Evolutionary conservation across 2,888 invertebrate species (phyloP), one percentile per base, ranked within the genome.

Genomic region (Andrena flavipes): DNA sequence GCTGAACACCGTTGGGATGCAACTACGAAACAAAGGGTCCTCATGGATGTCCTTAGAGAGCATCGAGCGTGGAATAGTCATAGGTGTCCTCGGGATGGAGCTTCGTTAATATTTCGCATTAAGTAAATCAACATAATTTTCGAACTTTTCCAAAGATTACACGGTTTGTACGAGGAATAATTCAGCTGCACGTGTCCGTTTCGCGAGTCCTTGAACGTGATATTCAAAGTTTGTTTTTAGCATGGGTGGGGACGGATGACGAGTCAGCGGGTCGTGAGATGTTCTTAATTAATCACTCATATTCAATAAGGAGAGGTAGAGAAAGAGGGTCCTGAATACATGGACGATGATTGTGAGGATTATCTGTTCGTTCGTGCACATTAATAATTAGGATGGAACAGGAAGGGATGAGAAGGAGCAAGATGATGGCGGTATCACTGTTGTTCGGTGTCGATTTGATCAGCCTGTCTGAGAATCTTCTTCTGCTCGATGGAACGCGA

Each of bases 261-360:
- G 82, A 82, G 82, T 79, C 81, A 85, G 85, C 88, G 70, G 87
- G 86, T 87, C 84, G 88, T 84, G 86, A 88, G 87, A 85, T 90
- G 89, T 86, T 89, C 88, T 88, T 90, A 91, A 90, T 90, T 91
- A 90, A 90, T 90, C 90, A 90, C 90, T 90, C 87, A 86, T 88
- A 88, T 89, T 90, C 89, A 90, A 91, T 91, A 90, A 91, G 86
- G 88, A 90, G 84, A 84, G 85, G 77, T 72, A 71, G 83, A 83
- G 84, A 65, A 83, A 82, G 83, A 84, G 75, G 78, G 83, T 42
- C 64, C 54, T 80, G 89, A 87, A 90, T 85, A 82, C 85, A 84
- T 85, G 85, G 88, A 85, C 89, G 90, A 90, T 90, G 90, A 90
- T 90, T 88, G 88, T 87, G 87, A 87, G 84, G 90, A 90, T 90